Evolutionary conservation across 2,113 vertebrate genomes (phyloP).

Genomic region (Dissostichus mawsoni): DNA sequence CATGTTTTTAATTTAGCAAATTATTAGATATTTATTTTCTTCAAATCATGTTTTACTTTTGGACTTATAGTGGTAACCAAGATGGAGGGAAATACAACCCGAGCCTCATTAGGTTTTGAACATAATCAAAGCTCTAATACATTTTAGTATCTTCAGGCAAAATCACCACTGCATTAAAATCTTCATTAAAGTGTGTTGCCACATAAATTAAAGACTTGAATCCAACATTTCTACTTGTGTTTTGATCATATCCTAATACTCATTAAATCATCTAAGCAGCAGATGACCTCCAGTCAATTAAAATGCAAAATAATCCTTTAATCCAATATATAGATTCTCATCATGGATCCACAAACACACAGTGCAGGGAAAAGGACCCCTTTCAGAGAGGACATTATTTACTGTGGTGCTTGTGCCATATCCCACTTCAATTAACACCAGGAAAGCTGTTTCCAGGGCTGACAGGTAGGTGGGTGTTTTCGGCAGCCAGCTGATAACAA

Average conservation of each 20-base stretch:
- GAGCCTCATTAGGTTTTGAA: too few relatives aligned
- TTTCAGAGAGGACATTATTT: constrained; percentile 49
- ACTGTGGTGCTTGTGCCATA: constrained; percentile 35
- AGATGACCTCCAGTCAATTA: constrained; percentile 40
- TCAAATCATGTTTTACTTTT: too few relatives aligned
- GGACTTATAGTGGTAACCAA: too few relatives aligned
- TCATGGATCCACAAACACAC: constrained; percentile 56
- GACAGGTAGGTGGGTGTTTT: constrained; percentile 36
- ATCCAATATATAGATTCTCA: constrained; percentile 64
- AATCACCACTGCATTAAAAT: constrained; percentile 4
- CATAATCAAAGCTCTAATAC: too few relatives aligned
- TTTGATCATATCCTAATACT: constrained; percentile 45
- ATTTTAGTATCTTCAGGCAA: neutral
- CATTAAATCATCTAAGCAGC: constrained; percentile 20
- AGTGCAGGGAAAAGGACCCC: constrained; percentile 23
- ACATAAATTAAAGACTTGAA: constrained; percentile 45
- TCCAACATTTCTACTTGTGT: constrained; percentile 30
- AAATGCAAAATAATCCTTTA: constrained; percentile 68
- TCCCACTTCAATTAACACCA: constrained; percentile 77
- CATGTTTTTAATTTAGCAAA: too few relatives aligned
- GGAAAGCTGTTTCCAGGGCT: constrained; percentile 49
- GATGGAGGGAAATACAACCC: too few relatives aligned
- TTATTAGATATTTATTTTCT: too few relatives aligned
- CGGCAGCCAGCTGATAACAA: constrained; percentile 61
- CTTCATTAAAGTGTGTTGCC: constrained; percentile 39